Conservation (phyloP, 2,888 invertebrate species). For the Acleris emargana region DNA sequence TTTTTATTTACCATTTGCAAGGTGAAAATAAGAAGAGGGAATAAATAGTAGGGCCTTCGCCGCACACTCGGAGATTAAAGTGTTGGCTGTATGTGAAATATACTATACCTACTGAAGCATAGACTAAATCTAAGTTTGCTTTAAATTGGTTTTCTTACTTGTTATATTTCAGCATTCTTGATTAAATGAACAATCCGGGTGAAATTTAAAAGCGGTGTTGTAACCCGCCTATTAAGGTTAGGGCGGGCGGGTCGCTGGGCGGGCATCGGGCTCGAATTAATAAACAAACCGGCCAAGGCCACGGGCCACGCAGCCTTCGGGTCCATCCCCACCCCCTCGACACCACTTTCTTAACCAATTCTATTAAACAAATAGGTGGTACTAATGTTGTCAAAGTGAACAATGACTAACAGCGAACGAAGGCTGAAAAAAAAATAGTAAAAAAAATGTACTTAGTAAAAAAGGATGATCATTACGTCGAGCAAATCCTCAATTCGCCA, state of each 20-base stretch:
- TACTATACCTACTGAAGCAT: slow-evolving; percentile 72
- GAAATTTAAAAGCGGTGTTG: slow-evolving; percentile 75
- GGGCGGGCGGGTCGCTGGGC: slow-evolving; percentile 63
- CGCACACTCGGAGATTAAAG: slow-evolving; percentile 82
- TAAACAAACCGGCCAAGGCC: slow-evolving; percentile 79
- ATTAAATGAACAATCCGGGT: slow-evolving; percentile 66
- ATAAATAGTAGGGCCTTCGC: slow-evolving; percentile 75
- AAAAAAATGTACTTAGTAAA: slow-evolving; percentile 45
- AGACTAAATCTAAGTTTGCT: slow-evolving; percentile 27
- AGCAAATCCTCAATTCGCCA: slow-evolving; percentile 72
- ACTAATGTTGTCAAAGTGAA: neutral
- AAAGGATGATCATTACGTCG: slow-evolving; percentile 59
- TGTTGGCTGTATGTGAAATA: slow-evolving; percentile 66
- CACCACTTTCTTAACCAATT: slow-evolving; percentile 41
- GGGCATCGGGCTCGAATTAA: slow-evolving; percentile 75
- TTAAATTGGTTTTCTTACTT: slow-evolving; percentile 2
- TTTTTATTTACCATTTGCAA: slow-evolving; percentile 72
- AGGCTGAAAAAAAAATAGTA: neutral
- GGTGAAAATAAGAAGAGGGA: slow-evolving; percentile 81
- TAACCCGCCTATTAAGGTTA: slow-evolving; percentile 75
- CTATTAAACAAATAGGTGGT: neutral
- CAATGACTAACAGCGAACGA: neutral
- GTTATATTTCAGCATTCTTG: slow-evolving; percentile 44
- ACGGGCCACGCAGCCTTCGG: slow-evolving; percentile 65
- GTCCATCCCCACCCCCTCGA: slow-evolving; percentile 63